Conservation (phyloP, 2,888 invertebrate genomes). For the Tribolium freemani region DNA sequence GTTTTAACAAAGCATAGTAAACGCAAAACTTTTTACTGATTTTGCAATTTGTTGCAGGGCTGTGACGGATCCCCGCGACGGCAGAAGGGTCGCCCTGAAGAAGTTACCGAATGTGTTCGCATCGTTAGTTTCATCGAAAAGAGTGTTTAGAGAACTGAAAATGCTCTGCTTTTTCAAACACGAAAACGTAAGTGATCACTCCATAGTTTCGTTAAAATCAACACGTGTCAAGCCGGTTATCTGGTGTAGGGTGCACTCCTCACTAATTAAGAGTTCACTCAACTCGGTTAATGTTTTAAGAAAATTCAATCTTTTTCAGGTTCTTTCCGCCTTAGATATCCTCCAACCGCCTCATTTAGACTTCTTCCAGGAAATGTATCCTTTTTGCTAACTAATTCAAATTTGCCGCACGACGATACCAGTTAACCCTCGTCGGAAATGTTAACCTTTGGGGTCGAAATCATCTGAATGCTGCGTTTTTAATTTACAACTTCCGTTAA, state of each 20-base stretch:
- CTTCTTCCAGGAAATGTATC: slow-evolving; percentile 99
- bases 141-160: slow-evolving; percentile 98
- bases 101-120: slow-evolving; percentile 99
- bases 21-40: not conserved
- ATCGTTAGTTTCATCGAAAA: slow-evolving; percentile 97
- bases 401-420: not conserved
- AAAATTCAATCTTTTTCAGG: slow-evolving; percentile 75
- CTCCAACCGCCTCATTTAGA: slow-evolving; percentile 98
- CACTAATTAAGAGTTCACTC: slow-evolving; percentile 20
- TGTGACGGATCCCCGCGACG: slow-evolving; percentile 98
- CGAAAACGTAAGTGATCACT: slow-evolving; percentile 90
- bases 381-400: slow-evolving; percentile 71
- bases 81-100: slow-evolving; percentile 97
- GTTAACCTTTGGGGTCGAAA: slow-evolving; percentile 46
- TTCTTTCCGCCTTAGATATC: slow-evolving; percentile 97
- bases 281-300: slow-evolving; percentile 8
- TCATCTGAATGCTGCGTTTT: slow-evolving; percentile 43
- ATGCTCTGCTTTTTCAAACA: slow-evolving; percentile 99
- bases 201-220: not conserved
- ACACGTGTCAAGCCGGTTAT: slow-evolving; percentile 19
- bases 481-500: slow-evolving; percentile 58
- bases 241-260: slow-evolving; percentile 9
- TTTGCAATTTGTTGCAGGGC: slow-evolving; percentile 84
- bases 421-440: slow-evolving; percentile 38
- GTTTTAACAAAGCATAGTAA: no score